Evolutionary conservation across 2,888 invertebrate genomes (phyloP).

Genomic region (Drosophila colorata): DNA sequence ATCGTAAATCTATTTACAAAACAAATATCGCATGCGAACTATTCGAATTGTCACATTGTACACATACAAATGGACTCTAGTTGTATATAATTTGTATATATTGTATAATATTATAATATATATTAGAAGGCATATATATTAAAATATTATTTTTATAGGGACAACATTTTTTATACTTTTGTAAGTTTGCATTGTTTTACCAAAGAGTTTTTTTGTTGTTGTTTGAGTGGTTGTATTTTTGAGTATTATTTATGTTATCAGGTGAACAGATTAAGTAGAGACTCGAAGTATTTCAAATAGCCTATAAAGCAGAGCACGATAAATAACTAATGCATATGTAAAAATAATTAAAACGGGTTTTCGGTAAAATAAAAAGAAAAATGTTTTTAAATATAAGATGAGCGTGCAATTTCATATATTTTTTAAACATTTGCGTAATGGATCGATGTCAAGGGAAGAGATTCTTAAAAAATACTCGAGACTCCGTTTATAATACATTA

Average conservation of each 20-base stretch:
- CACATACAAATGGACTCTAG: constrained; percentile 40
- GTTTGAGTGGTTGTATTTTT: constrained; percentile 66
- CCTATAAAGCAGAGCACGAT: constrained; percentile 10
- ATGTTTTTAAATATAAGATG: constrained; percentile 14
- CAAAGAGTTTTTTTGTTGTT: constrained; percentile 17
- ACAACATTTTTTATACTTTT: constrained; percentile 40
- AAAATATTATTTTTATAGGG: constrained; percentile 14
- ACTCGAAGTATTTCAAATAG: constrained; percentile 72
- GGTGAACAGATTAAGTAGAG: constrained; percentile 54
- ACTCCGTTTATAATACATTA: constrained; percentile 69
- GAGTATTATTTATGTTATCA: constrained; percentile 65
- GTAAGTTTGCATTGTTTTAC: constrained; percentile 57
- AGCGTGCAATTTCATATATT: constrained; percentile 11
- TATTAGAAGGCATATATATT: not conserved
- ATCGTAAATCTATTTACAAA: constrained; percentile 53
- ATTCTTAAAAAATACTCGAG: constrained; percentile 74
- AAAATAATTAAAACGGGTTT: too few relatives aligned
- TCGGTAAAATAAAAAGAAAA: constrained; percentile 6
- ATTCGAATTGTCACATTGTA: constrained; percentile 52
- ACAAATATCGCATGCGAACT: constrained; percentile 46
- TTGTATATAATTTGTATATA: not conserved
- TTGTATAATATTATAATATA: not conserved
- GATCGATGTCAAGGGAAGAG: constrained; percentile 31
- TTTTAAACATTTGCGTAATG: constrained; percentile 9
- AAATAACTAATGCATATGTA: constrained; percentile 8